Base-by-base conservation (phyloP, 2,113 vertebrate species). In the Grus americana region DNA sequence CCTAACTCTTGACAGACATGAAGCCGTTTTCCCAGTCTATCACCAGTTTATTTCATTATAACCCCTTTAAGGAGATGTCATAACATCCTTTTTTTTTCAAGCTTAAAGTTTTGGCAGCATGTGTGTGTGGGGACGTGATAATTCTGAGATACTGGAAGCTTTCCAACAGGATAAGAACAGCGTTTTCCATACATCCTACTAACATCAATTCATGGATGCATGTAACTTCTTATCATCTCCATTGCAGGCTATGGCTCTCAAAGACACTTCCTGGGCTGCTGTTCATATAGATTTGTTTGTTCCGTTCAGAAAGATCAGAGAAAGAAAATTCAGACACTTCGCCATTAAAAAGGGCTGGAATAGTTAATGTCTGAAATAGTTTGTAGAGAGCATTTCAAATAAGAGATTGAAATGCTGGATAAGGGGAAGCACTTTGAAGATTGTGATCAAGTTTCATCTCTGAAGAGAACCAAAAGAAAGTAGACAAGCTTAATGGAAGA, bases 341-440 rank as follows among this genome's bases (percentile, higher is more conserved):
- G 8, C 50, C 71, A 90, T 90, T 92, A 90, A 70, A 91, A 83
- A 86, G 32, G 21, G 12, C 15, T 61, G 61, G 49, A 87, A 92
- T 59, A 85, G 73, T 90, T 94, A 94, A 90, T 66, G 67, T 58
- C 67, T 92, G 67, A 83, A 95, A 83, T 17, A 90, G 59, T 72
- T 87, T 66, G 58, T 47, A 85, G 93, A 88, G 3, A 61, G 26
- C n/a, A 73, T 93, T 97, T 90, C 85, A 88, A 90, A 62, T 62
- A 92, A 79, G 50, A 94, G 87, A 94, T 78, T 90, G 92, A 96
- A 94, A 88, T 55, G 62, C 34, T 83, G 67, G 88, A 86, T 95
- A 97, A 96, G 40, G 17, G 44, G 47, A 94, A 92, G 68, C 50
- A 84, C 86, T 95, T 91, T 93, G 90, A 95, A 93, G 91, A 79